Evolutionary conservation across 2,797 vertebrate genomes (phyloP), one percentile per base, ranked within the genome.

Genomic region (Mus caroli): DNA sequence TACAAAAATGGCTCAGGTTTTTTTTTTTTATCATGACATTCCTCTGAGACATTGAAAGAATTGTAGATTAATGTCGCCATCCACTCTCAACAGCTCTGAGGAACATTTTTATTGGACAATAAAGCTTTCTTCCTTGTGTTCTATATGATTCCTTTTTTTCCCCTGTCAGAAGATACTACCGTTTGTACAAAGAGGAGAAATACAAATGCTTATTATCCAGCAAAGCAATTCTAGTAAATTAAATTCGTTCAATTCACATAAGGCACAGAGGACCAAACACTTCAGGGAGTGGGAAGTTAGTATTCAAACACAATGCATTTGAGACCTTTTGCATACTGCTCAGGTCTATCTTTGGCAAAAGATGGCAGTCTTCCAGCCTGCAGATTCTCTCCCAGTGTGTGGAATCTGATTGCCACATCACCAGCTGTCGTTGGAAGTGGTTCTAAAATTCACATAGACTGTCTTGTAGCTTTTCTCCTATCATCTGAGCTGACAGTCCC

Each of bases 221-320:
- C 87, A 90, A 82, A 80, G 76, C 83, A 93, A 52, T 84, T 95
- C n/a, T 88, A 71, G 96, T 75, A 96, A 95, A 95, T 97, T 92
- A 96, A 96, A 90, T 95, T 93, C 85, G 88, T 78, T 93, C 50
- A 87, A 71, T 75, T 56, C 71, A 88, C 60, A 95, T 50, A 91
- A 92, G 46, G 85, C 67, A 92, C 24, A 94, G 73, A 90, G 54
- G 52, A 94, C 58, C 22, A 78, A 94, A 56, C 64, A 82, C 67
- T 90, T 76, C 28, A 92, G 40, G 73, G 84, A 90, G 73, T 64
- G 83, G 95, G 86, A 94, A 84, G 94, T 92, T 84, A 94, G 84
- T 82, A 97, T 58, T 90, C 83, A 94, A 89, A 82, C 71, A 50
- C 37, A 83, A 91, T 58, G 90, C 60, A 85, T 34, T 12, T 50